Evolutionary conservation across 2,113 vertebrate species (phyloP).

Genomic region (Sminthopsis crassicaudata): DNA sequence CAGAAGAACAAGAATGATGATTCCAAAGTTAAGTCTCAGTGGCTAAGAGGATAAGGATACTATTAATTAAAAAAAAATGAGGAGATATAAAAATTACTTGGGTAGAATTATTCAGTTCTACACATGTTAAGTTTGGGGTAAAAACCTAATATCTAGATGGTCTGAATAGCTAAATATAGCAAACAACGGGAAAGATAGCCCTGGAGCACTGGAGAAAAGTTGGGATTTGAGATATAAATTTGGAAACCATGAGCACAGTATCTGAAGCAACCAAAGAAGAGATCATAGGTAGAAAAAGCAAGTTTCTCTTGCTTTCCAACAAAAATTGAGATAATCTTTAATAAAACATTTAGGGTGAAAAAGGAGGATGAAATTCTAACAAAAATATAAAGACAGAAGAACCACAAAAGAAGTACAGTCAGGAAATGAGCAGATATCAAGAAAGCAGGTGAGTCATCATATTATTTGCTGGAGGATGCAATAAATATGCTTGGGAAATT

Average conservation of each 20-base stretch:
- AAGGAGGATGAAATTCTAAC: background rate
- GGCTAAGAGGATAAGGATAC: background rate
- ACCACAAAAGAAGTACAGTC: constrained; percentile 41
- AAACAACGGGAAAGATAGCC: background rate
- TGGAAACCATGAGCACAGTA: background rate
- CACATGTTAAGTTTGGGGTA: background rate
- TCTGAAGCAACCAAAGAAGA: background rate
- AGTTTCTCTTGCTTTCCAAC: background rate
- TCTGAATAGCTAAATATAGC: background rate
- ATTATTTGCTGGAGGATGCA: background rate
- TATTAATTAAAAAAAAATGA: background rate
- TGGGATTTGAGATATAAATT: background rate
- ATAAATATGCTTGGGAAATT: background rate
- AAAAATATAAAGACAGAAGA: background rate
- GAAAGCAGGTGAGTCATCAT: background rate
- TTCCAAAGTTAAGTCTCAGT: background rate
- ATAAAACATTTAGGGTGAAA: background rate
- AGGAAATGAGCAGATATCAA: constrained; percentile 33
- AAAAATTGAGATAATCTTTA: background rate
- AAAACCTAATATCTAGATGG: background rate
- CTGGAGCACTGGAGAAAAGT: background rate
- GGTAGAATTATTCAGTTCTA: background rate
- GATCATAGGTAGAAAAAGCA: background rate
- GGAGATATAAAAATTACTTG: background rate
- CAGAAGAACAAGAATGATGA: background rate